A percentile compares a stretch with the other conserved stretches of the same genome.
These are phyloP conservation scores for Bovichtus variegatus DNA, from an alignment of 2,797 vertebrate genomes.

Conservation along the genomic window DNA sequence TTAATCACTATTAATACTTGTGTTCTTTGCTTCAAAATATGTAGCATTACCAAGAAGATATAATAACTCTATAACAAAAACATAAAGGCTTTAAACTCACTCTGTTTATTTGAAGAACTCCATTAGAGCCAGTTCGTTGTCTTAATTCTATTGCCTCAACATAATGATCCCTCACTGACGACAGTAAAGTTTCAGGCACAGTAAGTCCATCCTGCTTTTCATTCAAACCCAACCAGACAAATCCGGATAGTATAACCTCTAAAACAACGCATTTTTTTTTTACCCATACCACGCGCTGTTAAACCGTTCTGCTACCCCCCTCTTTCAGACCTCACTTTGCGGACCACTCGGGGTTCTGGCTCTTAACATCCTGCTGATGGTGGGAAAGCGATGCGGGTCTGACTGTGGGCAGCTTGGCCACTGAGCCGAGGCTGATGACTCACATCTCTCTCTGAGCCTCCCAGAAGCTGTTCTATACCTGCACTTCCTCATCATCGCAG, in stretches of 20 bases:
- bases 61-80: conserved; percentile 14
- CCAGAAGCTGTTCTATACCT: conserved; percentile 53
- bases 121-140: conserved; percentile 10
- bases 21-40: background rate
- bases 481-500: conserved; percentile 51
- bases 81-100: conserved; percentile 14
- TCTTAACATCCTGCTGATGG: conserved; percentile 70
- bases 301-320: conserved; percentile 23
- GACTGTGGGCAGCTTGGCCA: conserved; percentile 63
- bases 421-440: conserved; percentile 67
- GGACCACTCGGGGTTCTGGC: conserved; percentile 56
- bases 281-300: conserved; percentile 30
- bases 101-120: conserved; percentile 13
- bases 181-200: conserved; percentile 32
- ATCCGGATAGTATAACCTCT: conserved; percentile 7
- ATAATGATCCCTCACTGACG: conserved; percentile 37
- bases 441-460: conserved; percentile 50
- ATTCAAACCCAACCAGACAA: conserved; percentile 29
- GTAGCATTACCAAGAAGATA: conserved; percentile 19
- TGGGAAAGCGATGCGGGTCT: conserved; percentile 64
- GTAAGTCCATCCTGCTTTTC: conserved; percentile 19
- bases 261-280: conserved; percentile 47
- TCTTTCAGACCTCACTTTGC: conserved; percentile 50
- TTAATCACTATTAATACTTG: background rate
- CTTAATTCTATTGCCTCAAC: conserved; percentile 12